Percentiles rank a stretch among this genome's conserved stretches.
phyloP scores from a whole-genome alignment of 2,888 invertebrate species.

The Steinernema hermaphroditum region DNA sequence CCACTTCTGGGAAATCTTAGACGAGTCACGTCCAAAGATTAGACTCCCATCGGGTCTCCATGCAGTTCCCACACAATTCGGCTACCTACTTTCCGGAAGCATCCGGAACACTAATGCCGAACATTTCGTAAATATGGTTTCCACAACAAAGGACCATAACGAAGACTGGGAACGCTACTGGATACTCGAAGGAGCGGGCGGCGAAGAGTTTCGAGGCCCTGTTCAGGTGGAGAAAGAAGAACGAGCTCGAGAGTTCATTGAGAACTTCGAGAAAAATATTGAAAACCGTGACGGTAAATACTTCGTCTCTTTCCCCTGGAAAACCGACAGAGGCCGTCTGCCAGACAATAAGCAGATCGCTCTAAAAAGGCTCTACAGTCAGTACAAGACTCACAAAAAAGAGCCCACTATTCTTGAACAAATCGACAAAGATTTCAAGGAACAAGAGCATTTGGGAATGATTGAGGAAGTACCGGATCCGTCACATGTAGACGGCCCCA shows the following conservation, averaged over 20 bases:
- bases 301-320: slow-evolving; percentile 30
- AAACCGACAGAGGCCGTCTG: not conserved
- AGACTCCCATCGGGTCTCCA: not conserved
- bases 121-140: not conserved
- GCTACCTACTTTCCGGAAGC: not conserved
- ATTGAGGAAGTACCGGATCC: slow-evolving; percentile 39
- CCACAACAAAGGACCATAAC: not conserved
- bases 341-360: slow-evolving; percentile 32
- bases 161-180: not conserved
- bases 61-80: not conserved
- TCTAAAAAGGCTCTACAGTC: not conserved
- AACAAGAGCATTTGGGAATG: slow-evolving; percentile 43
- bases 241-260: not conserved
- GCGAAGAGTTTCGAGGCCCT: not conserved
- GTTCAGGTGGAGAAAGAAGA: not conserved
- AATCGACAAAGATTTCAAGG: slow-evolving; percentile 39
- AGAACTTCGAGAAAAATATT: not conserved
- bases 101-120: not conserved
- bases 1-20: no score
- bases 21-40: not conserved
- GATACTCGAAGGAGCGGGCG: not conserved
- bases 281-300: slow-evolving; percentile 1
- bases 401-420: slow-evolving; percentile 30
- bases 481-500: not conserved
- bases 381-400: not conserved